Conservation (phyloP, 2,888 invertebrate genomes). For the Labia minor region DNA sequence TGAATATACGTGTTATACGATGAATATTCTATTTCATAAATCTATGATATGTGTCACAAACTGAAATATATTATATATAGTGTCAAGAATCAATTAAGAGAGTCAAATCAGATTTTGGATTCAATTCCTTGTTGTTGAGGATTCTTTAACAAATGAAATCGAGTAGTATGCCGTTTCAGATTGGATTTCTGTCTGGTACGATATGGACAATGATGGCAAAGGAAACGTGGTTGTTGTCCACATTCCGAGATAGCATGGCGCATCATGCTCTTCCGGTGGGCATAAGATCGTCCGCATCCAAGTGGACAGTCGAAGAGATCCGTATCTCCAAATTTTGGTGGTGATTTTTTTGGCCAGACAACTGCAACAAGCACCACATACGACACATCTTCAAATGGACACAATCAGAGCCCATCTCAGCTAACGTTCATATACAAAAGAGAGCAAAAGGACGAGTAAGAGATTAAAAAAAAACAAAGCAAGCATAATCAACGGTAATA, state of each 20-base stretch:
- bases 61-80: too few relatives aligned
- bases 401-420: too few relatives aligned
- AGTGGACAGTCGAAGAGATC: neutral
- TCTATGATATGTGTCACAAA: too few relatives aligned
- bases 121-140: neutral
- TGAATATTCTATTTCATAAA: too few relatives aligned
- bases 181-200: slow-evolving; percentile 31
- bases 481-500: too few relatives aligned
- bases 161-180: slow-evolving; percentile 26
- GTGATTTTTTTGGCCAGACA: neutral
- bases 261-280: neutral
- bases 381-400: too few relatives aligned
- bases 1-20: too few relatives aligned
- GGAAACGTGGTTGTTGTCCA: slow-evolving; percentile 31
- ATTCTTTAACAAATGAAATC: neutral
- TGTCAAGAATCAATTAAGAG: too few relatives aligned
- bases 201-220: slow-evolving; percentile 38
- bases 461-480: too few relatives aligned
- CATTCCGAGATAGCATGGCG: neutral
- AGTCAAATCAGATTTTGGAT: too few relatives aligned
- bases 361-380: neutral
- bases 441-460: too few relatives aligned
- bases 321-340: neutral
- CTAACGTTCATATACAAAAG: too few relatives aligned
- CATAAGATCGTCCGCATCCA: neutral